Evolutionary conservation across 2,113 vertebrate species (phyloP).

Genomic region (Ahaetulla prasina): DNA sequence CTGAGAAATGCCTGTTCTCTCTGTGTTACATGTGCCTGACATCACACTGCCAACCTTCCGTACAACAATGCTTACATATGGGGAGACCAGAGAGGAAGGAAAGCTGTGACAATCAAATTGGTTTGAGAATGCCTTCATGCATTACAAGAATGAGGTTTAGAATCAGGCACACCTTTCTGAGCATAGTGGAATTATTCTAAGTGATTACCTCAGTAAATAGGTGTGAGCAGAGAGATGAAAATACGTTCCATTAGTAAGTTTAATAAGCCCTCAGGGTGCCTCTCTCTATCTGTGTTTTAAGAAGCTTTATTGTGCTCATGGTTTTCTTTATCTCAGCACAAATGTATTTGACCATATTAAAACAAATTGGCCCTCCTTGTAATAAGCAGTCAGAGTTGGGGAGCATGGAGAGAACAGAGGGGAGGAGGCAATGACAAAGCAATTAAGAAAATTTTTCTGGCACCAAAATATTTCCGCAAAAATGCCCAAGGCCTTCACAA

Average conservation of each 20-base stretch:
- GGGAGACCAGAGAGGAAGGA: not conserved
- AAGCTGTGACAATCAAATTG: not conserved
- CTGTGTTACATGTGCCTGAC: not conserved
- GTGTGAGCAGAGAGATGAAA: not conserved
- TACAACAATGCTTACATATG: not conserved
- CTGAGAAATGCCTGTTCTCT: not conserved
- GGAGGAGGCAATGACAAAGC: not conserved
- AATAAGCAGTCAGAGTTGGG: not conserved
- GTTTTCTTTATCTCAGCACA: conserved; percentile 14
- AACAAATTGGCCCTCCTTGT: conserved; percentile 19
- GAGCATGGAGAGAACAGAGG: not conserved
- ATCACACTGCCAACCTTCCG: not conserved
- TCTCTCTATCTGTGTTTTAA: not conserved
- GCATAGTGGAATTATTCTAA: not conserved
- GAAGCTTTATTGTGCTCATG: not conserved
- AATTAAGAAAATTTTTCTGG: conserved; percentile 14
- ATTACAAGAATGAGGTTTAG: not conserved
- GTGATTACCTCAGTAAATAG: not conserved
- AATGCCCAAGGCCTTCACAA: conserved; percentile 35
- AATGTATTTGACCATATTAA: not conserved
- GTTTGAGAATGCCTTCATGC: not conserved
- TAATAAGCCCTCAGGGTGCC: not conserved
- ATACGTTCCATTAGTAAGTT: not conserved
- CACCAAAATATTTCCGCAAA: conserved; percentile 39
- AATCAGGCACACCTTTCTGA: not conserved